Conservation (phyloP, 1,140 invertebrate genomes). For the Platorchestia sp. region DNA sequence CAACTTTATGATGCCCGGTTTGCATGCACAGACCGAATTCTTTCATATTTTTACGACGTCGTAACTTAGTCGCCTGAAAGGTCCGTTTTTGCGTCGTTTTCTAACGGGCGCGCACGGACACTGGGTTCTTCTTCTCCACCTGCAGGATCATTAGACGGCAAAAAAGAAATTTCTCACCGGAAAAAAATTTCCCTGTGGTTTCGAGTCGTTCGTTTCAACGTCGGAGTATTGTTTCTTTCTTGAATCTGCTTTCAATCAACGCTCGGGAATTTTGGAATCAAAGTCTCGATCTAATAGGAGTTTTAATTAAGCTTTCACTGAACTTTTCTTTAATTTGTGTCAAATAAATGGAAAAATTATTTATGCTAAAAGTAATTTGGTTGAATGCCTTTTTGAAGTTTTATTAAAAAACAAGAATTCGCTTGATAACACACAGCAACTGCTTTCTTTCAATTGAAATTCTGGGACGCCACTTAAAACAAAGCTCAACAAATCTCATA, state of each 20-base stretch:
- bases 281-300: neutral
- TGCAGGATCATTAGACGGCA: neutral
- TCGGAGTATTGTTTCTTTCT: neutral
- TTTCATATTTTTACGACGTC: conserved; percentile 52
- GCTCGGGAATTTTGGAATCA: neutral
- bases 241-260: neutral
- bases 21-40: conserved; percentile 49
- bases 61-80: conserved; percentile 11
- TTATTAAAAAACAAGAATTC: neutral
- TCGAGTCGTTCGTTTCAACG: neutral
- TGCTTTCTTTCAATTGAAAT: neutral
- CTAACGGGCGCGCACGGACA: neutral
- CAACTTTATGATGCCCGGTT: conserved; percentile 22
- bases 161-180: neutral
- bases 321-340: neutral
- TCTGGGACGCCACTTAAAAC: neutral
- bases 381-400: neutral
- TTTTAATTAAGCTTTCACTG: neutral
- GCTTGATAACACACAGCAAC: neutral
- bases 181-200: neutral
- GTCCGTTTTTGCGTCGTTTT: conserved; percentile 11
- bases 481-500: neutral
- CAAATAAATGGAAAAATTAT: neutral
- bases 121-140: neutral
- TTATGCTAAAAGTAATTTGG: neutral